Percentiles rank a stretch among this genome's conserved stretches.
These are phyloP conservation scores for Punctoribates punctum DNA, from an alignment of 2,888 invertebrate genomes.

Conservation along the genomic window DNA sequence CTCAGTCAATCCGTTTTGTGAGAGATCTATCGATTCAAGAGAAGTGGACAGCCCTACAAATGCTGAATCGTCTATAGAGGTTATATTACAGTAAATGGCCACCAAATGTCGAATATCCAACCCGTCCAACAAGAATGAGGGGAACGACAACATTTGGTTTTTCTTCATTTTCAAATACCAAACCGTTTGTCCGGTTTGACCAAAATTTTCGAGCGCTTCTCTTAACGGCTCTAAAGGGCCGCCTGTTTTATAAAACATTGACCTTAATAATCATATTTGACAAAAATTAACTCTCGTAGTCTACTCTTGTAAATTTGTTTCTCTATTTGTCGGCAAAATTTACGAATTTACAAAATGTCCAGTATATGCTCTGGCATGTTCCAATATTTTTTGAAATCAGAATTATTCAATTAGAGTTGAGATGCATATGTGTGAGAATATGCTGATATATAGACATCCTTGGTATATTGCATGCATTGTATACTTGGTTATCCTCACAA, in stretches of 20 bases:
- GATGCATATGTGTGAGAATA: too few species aligned
- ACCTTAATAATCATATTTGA: not conserved
- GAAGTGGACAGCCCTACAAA: constrained; percentile 73
- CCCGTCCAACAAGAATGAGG: constrained; percentile 71
- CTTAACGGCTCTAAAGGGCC: constrained; percentile 39
- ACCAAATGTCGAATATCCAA: constrained; percentile 82
- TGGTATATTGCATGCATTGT: too few species aligned
- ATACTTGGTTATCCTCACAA: too few species aligned
- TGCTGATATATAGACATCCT: too few species aligned
- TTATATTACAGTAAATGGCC: constrained; percentile 77
- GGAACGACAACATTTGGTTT: constrained; percentile 76
- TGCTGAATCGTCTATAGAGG: constrained; percentile 79
- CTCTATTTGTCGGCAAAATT: too few species aligned
- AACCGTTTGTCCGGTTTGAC: constrained; percentile 58
- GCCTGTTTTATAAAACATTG: not conserved
- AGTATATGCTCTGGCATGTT: too few species aligned
- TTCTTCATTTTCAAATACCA: constrained; percentile 83
- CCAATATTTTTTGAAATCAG: too few species aligned
- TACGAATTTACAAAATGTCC: too few species aligned
- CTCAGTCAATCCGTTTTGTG: constrained; percentile 70
- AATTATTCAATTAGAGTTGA: too few species aligned
- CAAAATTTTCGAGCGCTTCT: constrained; percentile 42
- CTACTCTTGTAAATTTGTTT: too few species aligned
- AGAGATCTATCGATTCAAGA: constrained; percentile 80
- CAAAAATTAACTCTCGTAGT: too few species aligned